Conservation (phyloP, 2,888 invertebrate genomes). For the Tillus elongatus region DNA sequence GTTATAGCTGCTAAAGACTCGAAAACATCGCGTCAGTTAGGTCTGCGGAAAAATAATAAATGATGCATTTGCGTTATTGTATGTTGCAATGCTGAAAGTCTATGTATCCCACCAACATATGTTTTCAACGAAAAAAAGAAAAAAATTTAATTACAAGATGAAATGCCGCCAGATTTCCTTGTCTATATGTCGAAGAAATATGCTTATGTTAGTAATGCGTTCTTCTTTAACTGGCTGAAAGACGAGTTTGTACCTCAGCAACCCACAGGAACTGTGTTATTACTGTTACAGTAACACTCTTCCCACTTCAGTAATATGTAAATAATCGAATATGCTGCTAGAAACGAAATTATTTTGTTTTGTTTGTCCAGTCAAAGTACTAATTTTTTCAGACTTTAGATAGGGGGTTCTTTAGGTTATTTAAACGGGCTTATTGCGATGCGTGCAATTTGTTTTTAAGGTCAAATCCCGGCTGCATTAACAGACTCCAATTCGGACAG, state of each 20-base stretch:
- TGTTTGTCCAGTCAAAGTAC: conserved; percentile 15
- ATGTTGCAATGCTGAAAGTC: conserved; percentile 27
- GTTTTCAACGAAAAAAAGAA: conserved; percentile 23
- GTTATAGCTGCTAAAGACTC: conserved; percentile 18
- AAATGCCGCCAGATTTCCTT: conserved; percentile 17
- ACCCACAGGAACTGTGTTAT: conserved; percentile 13
- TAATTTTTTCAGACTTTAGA: conserved; percentile 16
- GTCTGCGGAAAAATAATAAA: conserved; percentile 18
- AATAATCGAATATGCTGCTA: conserved; percentile 13
- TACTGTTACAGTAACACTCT: conserved; percentile 13
- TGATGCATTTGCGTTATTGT: conserved; percentile 23
- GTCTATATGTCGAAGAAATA: conserved; percentile 22
- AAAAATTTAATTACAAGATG: conserved; percentile 21
- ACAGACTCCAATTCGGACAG: conserved; percentile 13
- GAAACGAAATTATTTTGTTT: conserved; percentile 12
- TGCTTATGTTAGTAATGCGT: conserved; percentile 22
- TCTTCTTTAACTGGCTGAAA: conserved; percentile 25
- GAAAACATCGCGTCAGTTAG: conserved; percentile 13
- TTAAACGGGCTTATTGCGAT: conserved; percentile 12
- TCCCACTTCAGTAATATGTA: conserved; percentile 14
- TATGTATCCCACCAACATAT: conserved; percentile 23
- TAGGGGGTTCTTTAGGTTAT: conserved; percentile 12
- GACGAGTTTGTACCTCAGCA: conserved; percentile 17
- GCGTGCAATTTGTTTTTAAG: conserved; percentile 15
- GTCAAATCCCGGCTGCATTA: conserved; percentile 13